Evolutionary conservation across 2,888 invertebrate genomes (phyloP), one percentile per base, ranked within the genome.

Genomic region (Cheilosia vulpina): DNA sequence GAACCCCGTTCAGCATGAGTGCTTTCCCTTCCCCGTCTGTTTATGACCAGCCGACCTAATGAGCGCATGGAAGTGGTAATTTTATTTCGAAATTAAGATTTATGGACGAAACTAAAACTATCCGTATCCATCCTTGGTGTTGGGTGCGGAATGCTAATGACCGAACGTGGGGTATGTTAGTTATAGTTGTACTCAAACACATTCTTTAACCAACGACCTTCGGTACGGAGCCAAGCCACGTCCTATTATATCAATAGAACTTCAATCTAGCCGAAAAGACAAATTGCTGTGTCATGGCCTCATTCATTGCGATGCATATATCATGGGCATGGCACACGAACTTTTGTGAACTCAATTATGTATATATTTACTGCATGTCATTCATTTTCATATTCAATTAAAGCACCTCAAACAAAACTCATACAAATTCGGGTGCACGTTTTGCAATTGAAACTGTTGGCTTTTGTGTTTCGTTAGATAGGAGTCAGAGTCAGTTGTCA

Each of bases 361-460:
- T 57, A 47, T 34, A 60, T 75, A 66, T 68, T 68, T 57, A 57
- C 69, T 52, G 76, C 57, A 65, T 63, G 65, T 63, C 65, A 77
- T 77, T 81, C 58, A 81, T 65, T 52, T 76, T 81, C 63, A 77
- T 71, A 77, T 81, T 81, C 63, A 81, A 81, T 81, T 81, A 71
- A 77, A 77, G 6, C 68, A 76, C 41, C 80, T 68, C 27, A n/a
- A 55, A 53, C 68, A 41, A 27, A 58, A 43, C 19, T 19, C 15
- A 4, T 11, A 58, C 31, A 21, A 41, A 76, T 15, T 76, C 58
- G 41, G 17, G 55, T 38, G 38, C 41, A 52, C 52, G 62, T 62
- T 43, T 4, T 52, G 31, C 52, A 43, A 41, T 17, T 34, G 34
- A 31, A 27, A 31, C 34, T 19, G 62, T 34, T 41, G 58, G 13